phyloP scores from a whole-genome alignment of 2,888 invertebrate species.

The Pseudanteris insignis region DNA sequence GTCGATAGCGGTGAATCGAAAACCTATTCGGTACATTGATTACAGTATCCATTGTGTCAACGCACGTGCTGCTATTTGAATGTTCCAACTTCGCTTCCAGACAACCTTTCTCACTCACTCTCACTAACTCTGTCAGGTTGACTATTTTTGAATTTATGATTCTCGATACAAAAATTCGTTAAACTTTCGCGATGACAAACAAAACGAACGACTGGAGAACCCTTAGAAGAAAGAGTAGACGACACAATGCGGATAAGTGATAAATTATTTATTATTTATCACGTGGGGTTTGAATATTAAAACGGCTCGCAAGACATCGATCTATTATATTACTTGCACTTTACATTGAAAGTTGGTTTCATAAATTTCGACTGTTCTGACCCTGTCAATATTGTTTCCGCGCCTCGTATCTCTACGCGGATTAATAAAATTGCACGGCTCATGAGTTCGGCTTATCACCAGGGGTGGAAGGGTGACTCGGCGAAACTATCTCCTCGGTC shows the following conservation, averaged over 20 bases:
- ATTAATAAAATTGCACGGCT: constrained; percentile 52
- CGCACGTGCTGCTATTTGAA: no score
- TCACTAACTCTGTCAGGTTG: no score
- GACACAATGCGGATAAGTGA: constrained; percentile 26
- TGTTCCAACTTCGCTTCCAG: no score
- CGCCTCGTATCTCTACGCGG: constrained; percentile 35
- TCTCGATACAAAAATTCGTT: no score
- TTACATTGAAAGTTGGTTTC: constrained; percentile 39
- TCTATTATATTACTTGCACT: constrained; percentile 41
- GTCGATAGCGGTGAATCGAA: neutral
- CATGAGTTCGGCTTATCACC: constrained; percentile 49
- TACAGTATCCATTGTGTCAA: no score
- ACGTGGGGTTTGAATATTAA: constrained; percentile 27
- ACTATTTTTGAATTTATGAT: no score
- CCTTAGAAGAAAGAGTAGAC: neutral
- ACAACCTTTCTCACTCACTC: no score
- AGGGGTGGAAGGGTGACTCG: constrained; percentile 48
- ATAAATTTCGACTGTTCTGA: constrained; percentile 41
- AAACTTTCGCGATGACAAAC: no score
- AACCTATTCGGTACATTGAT: no score
- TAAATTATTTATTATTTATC: constrained; percentile 35
- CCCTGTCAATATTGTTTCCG: constrained; percentile 46
- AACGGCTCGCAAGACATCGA: constrained; percentile 22
- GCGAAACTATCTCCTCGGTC: constrained; percentile 48
- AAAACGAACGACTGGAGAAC: no score